Conservation (phyloP, 2,113 vertebrate genomes). For the Dicentrarchus labrax region DNA sequence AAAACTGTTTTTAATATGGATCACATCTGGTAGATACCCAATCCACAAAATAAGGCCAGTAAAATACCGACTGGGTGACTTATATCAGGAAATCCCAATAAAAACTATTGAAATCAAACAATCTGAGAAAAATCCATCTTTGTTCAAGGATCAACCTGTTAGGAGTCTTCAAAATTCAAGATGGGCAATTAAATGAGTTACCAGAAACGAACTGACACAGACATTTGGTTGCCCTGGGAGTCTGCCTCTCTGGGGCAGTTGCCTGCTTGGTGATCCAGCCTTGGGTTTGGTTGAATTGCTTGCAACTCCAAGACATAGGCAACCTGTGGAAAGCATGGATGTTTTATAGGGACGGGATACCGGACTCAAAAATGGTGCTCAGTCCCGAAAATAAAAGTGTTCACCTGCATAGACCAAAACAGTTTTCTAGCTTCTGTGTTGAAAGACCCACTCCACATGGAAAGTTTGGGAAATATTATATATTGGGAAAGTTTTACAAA, state of each 20-base stretch:
- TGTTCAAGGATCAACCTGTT: background rate
- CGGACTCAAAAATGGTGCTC: too few species aligned
- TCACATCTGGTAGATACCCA: background rate
- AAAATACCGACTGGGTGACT: too few species aligned
- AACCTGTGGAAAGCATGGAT: too few species aligned
- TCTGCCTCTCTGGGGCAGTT: background rate
- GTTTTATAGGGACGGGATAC: too few species aligned
- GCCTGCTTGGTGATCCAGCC: too few species aligned
- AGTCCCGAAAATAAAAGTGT: too few species aligned
- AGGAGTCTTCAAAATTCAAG: background rate
- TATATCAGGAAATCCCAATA: too few species aligned
- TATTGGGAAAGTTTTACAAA: background rate
- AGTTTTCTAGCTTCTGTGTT: too few species aligned
- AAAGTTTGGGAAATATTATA: too few species aligned
- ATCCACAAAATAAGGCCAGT: background rate
- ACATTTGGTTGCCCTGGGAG: background rate
- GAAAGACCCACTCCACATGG: too few species aligned
- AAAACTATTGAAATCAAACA: background rate
- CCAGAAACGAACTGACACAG: background rate
- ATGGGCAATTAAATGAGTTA: background rate
- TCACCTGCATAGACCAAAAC: too few species aligned
- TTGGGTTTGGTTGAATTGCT: background rate
- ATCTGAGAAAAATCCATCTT: background rate
- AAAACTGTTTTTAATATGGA: too few species aligned
- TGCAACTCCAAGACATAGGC: background rate